Evolutionary conservation across 2,113 vertebrate genomes (phyloP).

Genomic region (Campylorhamphus procurvoides): DNA sequence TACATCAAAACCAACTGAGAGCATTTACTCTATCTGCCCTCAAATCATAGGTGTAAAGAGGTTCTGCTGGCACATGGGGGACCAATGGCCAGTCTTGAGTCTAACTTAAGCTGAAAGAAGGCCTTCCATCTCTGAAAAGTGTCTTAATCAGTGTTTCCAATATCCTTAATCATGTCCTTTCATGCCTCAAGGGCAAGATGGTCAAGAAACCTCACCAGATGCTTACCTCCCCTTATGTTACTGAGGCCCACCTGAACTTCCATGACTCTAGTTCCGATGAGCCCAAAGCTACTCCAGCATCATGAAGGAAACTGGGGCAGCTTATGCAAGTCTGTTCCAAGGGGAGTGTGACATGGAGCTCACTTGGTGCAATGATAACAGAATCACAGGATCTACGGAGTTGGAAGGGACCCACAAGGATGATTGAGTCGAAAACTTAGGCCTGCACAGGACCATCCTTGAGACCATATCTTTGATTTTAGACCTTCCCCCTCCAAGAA

Average conservation of each 20-base stretch:
- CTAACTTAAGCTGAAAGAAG: neutral
- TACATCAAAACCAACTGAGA: neutral
- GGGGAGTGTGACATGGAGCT: neutral
- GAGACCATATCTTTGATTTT: neutral
- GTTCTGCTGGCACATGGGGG: rapidly evolving
- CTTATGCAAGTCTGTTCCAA: neutral
- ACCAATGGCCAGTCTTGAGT: neutral
- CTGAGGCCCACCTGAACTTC: neutral
- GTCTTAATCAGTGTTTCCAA: neutral
- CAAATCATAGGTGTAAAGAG: neutral
- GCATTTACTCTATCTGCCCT: neutral
- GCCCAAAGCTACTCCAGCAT: neutral
- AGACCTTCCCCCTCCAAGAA: neutral
- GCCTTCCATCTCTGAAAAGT: neutral
- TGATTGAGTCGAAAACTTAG: neutral
- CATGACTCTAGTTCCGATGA: neutral
- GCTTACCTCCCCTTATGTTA: neutral
- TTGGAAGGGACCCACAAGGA: neutral
- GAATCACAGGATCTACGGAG: neutral
- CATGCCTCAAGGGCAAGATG: neutral
- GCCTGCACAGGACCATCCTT: neutral
- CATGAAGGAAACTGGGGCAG: neutral
- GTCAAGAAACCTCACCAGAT: neutral
- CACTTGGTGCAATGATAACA: neutral
- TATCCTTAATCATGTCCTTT: neutral